Evolutionary conservation across 2,797 vertebrate genomes (phyloP), one percentile per base, ranked within the genome.

Genomic region (Enteromius radiatus): DNA sequence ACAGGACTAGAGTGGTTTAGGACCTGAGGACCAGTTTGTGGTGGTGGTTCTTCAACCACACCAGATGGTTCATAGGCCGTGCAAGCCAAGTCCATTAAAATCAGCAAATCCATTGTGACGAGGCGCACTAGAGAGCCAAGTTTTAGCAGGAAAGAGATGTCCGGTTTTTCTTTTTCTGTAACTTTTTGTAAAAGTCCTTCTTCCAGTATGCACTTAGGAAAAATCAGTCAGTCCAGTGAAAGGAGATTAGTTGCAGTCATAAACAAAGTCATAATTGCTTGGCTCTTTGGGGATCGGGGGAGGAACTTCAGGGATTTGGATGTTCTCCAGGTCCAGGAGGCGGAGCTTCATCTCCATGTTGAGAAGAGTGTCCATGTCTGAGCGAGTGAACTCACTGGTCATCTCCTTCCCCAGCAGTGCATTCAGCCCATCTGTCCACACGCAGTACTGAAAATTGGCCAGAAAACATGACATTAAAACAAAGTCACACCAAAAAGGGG

Each of bases 261-360:
- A 99, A 93, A 99, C 98, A 93, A 99, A 99, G 95, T 99, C 97
- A 82, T 99, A 99, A 95, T 99, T 99, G 96, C 98, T 99, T 89
- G 98, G 98, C 89, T 99, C 98, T 96, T 99, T 99, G 93, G 98
- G 98, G 93, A 99, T 98, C 0, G 98, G 98, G 52, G 98, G 98
- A 23, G 98, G 98, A 31, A 96, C 98, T 67, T 99, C 98, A 0
- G 98, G 98, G 89, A 99, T 99, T 93, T 98, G 98, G 93, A 99
- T 98, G 93, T 99, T 99, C 89, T 99, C 98, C 92, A 99, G 91
- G 93, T 99, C 98, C 61, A 99, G 95, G 87, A 99, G 97, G 86
- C 98, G 98, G 56, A 99, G 97, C 92, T 99, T 99, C 94, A 99
- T 99, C 92, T 99, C 98, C 98, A 99, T 99, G 93, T 96, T 97